Evolutionary conservation across 2,888 invertebrate species (phyloP).

Genomic region (Meghimatium bilineatum): DNA sequence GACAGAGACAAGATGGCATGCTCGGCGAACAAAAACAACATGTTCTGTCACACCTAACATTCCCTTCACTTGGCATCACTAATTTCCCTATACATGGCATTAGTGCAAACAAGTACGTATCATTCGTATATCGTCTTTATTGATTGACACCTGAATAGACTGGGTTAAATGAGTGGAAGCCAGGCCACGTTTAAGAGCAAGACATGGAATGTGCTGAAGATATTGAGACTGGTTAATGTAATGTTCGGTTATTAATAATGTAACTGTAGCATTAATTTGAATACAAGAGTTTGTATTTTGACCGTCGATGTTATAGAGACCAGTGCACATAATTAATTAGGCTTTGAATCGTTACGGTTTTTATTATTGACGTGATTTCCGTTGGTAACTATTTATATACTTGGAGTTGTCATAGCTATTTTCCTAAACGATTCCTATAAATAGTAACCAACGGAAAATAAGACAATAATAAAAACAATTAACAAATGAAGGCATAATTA

Average conservation of each 20-base stretch:
- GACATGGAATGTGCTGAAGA: background rate
- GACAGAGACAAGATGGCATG: background rate
- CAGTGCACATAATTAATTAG: too few relatives aligned
- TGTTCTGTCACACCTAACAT: background rate
- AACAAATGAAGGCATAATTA: too few relatives aligned
- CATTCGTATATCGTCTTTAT: background rate
- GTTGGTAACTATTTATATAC: too few relatives aligned
- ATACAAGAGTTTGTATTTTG: too few relatives aligned
- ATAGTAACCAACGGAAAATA: too few relatives aligned
- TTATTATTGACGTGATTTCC: too few relatives aligned
- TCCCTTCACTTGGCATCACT: background rate
- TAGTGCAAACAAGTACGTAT: background rate
- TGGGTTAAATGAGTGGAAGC: background rate
- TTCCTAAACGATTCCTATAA: too few relatives aligned
- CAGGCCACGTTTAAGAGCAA: background rate
- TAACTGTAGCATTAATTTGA: too few relatives aligned
- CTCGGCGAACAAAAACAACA: background rate
- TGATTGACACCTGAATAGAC: slow-evolving; percentile 7
- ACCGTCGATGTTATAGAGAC: too few relatives aligned
- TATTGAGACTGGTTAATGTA: background rate
- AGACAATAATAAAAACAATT: too few relatives aligned
- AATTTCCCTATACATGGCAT: background rate
- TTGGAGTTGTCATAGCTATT: too few relatives aligned
- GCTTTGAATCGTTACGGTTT: too few relatives aligned
- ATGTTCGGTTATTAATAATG: slow-evolving; percentile 2